Evolutionary conservation across 2,113 vertebrate species (phyloP), one percentile per base, ranked within the genome.

Genomic region (Nothobranchius furzeri): DNA sequence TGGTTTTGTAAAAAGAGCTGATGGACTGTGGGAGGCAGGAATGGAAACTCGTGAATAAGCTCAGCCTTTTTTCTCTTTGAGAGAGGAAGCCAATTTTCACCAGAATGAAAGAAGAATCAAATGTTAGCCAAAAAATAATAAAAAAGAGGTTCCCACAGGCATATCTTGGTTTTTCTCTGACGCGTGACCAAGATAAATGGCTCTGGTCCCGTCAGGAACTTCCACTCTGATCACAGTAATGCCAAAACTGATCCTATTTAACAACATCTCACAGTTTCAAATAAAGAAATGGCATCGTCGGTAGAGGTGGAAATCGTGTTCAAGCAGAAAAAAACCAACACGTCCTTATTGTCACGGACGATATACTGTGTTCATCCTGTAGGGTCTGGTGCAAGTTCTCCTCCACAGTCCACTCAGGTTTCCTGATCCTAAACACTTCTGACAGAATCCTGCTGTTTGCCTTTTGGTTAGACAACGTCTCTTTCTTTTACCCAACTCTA

Each of bases 371-470:
- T 54, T 81, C 69, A 61, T 59, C 76, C 69, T 73, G 88, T 74
- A 83, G 80, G 83, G 81, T 90, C 77, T 71, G 68, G 64, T 82
- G 64, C 51, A 60, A 15, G 64, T 79, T 78, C 68, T 60, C 61
- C 67, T 78, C 59, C 65, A 62, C 59, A 66, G 63, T 46, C 73
- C 60, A 73, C 78, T 73, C 78, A 80, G 77, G 67, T 83, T 75
- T 63, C 70, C 68, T 90, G 92, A 91, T 81, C 79, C 80, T 82
- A 56, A 91, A 89, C 72, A 75, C 71, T 81, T 70, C 52, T 90
- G 90, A 90, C 89, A 92, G 70, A 82, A 76, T 79, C 87, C 87
- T 76, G 82, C 89, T 90, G 88, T 76, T 86, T 87, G 62, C 76
- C 76, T 84, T 84, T 85, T 88, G 80, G 76, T 76, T 71, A 78